Evolutionary conservation across 2,797 vertebrate species (phyloP).

Genomic region (Pangasius krempfi): DNA sequence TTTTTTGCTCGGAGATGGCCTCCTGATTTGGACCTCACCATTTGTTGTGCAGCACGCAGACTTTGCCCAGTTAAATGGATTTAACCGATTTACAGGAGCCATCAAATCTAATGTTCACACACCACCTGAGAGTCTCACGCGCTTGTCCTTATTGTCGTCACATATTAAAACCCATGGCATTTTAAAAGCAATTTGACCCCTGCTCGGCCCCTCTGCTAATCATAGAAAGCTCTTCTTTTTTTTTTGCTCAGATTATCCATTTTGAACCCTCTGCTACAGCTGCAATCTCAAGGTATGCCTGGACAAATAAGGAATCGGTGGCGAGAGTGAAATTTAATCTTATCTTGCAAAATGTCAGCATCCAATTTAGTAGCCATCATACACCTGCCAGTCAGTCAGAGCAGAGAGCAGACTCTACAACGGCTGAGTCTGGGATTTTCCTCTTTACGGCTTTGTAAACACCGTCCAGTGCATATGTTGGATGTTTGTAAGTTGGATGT

Average conservation of each 20-base stretch:
- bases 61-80: slow-evolving; percentile 46
- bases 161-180: slow-evolving; percentile 74
- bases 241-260: slow-evolving; percentile 67
- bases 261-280: slow-evolving; percentile 57
- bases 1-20: not conserved
- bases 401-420: slow-evolving; percentile 56
- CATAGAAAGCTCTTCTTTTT: slow-evolving; percentile 68
- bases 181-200: slow-evolving; percentile 76
- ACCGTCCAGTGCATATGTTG: slow-evolving; percentile 9
- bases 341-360: slow-evolving; percentile 79
- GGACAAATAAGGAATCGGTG: slow-evolving; percentile 71
- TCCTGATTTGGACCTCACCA: slow-evolving; percentile 8
- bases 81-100: slow-evolving; percentile 51
- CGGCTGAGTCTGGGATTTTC: slow-evolving; percentile 32
- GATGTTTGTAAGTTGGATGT: slow-evolving; percentile 18
- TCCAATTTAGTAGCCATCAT: slow-evolving; percentile 73
- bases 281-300: slow-evolving; percentile 67
- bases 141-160: slow-evolving; percentile 60
- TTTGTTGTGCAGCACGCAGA: slow-evolving; percentile 11
- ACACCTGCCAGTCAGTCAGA: slow-evolving; percentile 69
- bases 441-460: slow-evolving; percentile 42
- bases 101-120: slow-evolving; percentile 59
- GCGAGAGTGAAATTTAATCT: slow-evolving; percentile 71
- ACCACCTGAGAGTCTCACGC: slow-evolving; percentile 61
- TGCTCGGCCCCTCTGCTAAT: slow-evolving; percentile 68